Percentiles rank a stretch among this genome's conserved stretches.
Evolutionary conservation across 2,113 vertebrate species (phyloP).

Genomic region (Circaetus cinerascens): DNA sequence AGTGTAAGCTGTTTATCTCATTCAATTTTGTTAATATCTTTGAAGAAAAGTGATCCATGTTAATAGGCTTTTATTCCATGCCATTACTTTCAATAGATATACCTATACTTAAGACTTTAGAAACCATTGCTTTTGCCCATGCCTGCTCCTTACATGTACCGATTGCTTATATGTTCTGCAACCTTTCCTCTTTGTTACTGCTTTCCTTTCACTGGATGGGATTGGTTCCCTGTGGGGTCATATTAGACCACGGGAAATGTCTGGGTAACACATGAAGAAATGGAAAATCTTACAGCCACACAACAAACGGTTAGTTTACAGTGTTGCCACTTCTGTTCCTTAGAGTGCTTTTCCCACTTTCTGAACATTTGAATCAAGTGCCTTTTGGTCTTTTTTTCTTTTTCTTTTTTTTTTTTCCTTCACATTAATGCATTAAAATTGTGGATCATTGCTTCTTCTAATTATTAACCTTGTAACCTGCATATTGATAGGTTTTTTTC

Average conservation of each 20-base stretch:
- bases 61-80: constrained; percentile 1
- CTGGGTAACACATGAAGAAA: constrained; percentile 99
- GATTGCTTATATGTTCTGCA: constrained; percentile 78
- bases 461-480: background rate
- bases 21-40: background rate
- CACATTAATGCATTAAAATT: background rate
- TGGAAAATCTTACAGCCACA: constrained; percentile 95
- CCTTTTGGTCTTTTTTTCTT: background rate
- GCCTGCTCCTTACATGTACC: constrained; percentile 60
- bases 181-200: constrained; percentile 77
- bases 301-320: constrained; percentile 94
- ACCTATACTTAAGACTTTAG: background rate
- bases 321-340: constrained; percentile 20
- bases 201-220: constrained; percentile 79
- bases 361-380: constrained; percentile 33
- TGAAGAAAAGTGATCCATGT: background rate
- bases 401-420: too few species aligned
- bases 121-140: constrained; percentile 55
- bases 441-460: background rate
- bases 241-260: constrained; percentile 96
- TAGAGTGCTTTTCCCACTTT: constrained; percentile 7
- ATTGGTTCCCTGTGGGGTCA: constrained; percentile 78
- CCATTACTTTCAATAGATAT: background rate
- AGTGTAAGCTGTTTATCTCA: background rate
- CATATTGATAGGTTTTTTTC: background rate